phyloP scores from a whole-genome alignment of 2,888 invertebrate genomes.

The Synergus laeviventris region DNA sequence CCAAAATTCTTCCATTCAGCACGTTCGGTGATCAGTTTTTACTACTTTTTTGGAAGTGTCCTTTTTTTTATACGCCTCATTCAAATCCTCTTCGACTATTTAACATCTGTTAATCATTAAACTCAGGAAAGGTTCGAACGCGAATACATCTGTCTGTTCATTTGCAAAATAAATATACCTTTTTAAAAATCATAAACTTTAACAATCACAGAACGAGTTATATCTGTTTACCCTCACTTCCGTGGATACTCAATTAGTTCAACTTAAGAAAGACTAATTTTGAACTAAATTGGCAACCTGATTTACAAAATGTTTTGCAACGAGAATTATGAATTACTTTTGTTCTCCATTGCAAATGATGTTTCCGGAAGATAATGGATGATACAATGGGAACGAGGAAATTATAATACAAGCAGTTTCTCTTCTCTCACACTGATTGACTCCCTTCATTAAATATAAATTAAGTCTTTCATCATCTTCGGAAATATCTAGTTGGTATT shows the following conservation, averaged over 20 bases:
- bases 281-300: background rate
- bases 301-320: slow-evolving; percentile 3
- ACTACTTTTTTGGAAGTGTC: too few relatives aligned
- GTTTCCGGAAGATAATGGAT: slow-evolving; percentile 6
- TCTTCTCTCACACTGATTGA: background rate
- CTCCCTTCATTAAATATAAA: background rate
- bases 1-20: too few relatives aligned
- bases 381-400: background rate
- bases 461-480: background rate
- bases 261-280: background rate
- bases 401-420: background rate
- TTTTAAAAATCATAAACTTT: too few relatives aligned
- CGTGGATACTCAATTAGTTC: slow-evolving; percentile 14
- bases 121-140: too few relatives aligned
- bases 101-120: too few relatives aligned
- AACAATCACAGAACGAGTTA: too few relatives aligned
- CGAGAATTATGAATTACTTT: background rate
- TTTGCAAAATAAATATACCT: too few relatives aligned
- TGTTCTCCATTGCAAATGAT: background rate
- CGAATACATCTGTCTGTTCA: too few relatives aligned
- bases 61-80: too few relatives aligned
- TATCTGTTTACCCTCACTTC: slow-evolving; percentile 7
- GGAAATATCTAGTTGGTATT: background rate
- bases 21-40: too few relatives aligned
- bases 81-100: too few relatives aligned